These are phyloP conservation scores for Tragelaphus imberbis DNA, from an alignment of 2,113 vertebrate genomes.

Conservation along the genomic window DNA sequence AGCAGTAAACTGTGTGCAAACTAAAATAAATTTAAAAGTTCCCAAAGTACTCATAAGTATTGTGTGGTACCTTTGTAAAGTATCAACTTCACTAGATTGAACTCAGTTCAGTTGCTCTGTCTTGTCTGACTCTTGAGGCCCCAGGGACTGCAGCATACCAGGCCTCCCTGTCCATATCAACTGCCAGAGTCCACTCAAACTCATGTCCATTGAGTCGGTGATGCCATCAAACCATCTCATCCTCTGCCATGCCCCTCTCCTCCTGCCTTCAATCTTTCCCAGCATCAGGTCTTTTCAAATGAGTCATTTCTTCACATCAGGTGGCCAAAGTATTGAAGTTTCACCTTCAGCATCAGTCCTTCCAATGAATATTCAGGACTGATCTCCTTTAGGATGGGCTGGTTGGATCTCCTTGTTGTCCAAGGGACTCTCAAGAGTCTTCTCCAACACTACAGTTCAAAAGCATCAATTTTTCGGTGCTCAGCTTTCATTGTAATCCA, in stretches of 20 bases:
- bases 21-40: background rate
- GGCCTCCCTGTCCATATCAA: background rate
- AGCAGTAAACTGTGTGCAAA: background rate
- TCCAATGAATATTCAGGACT: background rate
- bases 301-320: background rate
- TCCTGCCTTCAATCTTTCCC: background rate
- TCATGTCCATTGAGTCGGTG: background rate
- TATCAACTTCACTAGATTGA: background rate
- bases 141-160: background rate
- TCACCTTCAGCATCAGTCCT: background rate
- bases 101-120: background rate
- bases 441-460: background rate
- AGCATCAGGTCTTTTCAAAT: background rate
- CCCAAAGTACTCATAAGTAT: background rate
- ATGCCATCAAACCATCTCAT: background rate
- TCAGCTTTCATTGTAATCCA: background rate
- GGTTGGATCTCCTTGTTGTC: background rate
- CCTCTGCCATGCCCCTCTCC: background rate
- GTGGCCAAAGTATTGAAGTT: background rate
- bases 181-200: background rate
- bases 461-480: fast-evolving
- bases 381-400: background rate
- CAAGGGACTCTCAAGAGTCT: background rate
- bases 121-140: background rate
- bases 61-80: background rate